Percentiles rank a stretch among this genome's conserved stretches.
Evolutionary conservation across 2,113 vertebrate genomes (phyloP).

Genomic region (Orycteropus afer): DNA sequence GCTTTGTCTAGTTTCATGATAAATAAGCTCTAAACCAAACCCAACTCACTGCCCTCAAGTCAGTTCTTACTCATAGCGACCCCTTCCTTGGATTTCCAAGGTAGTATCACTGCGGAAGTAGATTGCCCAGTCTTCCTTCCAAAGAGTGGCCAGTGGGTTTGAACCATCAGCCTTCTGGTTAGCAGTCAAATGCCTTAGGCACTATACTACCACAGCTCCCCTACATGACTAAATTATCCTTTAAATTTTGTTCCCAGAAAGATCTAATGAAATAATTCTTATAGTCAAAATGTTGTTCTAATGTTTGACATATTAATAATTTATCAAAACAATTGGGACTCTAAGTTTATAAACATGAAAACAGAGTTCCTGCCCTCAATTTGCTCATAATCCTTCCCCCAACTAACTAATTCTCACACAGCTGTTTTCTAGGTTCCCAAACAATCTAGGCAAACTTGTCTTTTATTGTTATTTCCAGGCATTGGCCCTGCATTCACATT

Average conservation of each 20-base stretch:
- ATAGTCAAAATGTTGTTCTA: conserved; percentile 1
- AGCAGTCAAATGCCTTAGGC: no score
- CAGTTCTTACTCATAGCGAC: no score
- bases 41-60: no score
- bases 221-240: background rate
- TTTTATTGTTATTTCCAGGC: conserved; percentile 15
- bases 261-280: conserved; percentile 23
- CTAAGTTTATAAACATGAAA: background rate
- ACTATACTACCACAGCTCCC: no score
- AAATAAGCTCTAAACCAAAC: conserved; percentile 11
- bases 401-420: background rate
- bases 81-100: no score
- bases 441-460: background rate
- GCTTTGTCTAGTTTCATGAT: background rate
- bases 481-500: background rate
- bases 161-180: no score
- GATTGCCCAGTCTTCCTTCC: no score
- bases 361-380: background rate
- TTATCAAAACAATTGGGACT: background rate
- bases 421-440: background rate
- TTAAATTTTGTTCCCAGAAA: conserved; percentile 18
- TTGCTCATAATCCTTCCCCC: background rate
- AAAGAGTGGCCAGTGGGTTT: no score
- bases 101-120: no score
- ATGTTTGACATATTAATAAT: background rate